A percentile compares a stretch with the other conserved stretches of the same genome.
These are phyloP conservation scores for Chionomys nivalis DNA, from an alignment of 2,113 vertebrate genomes.

Conservation along the genomic window DNA sequence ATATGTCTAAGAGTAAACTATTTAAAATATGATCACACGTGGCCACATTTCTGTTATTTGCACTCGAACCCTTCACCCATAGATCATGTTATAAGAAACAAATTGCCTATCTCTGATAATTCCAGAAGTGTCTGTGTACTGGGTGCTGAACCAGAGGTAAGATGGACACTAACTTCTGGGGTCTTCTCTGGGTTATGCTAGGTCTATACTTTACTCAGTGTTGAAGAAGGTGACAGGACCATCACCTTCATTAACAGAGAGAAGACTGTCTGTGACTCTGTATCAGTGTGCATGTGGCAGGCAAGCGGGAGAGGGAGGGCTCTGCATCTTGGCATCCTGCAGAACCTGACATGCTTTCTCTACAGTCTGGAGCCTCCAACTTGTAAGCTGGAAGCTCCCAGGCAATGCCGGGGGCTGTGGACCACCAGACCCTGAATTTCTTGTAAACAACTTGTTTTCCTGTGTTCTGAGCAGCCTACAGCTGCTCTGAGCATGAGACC, in stretches of 20 bases:
- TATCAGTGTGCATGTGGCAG: background rate
- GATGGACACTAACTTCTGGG: background rate
- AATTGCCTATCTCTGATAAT: background rate
- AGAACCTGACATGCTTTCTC: background rate
- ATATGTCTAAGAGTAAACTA: background rate
- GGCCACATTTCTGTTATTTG: background rate
- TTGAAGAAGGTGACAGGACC: background rate
- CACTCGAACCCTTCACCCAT: background rate
- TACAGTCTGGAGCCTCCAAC: background rate
- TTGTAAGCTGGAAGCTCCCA: background rate
- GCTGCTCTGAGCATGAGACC: no score
- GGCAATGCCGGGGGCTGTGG: no score
- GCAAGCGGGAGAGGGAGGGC: background rate
- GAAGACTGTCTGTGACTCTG: background rate
- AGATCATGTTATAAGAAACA: no score
- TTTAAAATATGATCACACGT: background rate
- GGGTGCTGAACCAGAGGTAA: background rate
- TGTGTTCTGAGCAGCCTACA: no score
- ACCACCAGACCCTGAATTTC: no score
- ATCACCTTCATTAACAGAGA: background rate
- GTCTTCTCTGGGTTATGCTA: background rate
- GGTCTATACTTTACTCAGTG: background rate
- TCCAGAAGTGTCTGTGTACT: background rate
- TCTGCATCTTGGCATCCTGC: accelerated
- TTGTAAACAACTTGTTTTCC: no score